Conservation (phyloP, 64 coral and sea anemone genomes). For the Dendrophyllia cribrosa region DNA sequence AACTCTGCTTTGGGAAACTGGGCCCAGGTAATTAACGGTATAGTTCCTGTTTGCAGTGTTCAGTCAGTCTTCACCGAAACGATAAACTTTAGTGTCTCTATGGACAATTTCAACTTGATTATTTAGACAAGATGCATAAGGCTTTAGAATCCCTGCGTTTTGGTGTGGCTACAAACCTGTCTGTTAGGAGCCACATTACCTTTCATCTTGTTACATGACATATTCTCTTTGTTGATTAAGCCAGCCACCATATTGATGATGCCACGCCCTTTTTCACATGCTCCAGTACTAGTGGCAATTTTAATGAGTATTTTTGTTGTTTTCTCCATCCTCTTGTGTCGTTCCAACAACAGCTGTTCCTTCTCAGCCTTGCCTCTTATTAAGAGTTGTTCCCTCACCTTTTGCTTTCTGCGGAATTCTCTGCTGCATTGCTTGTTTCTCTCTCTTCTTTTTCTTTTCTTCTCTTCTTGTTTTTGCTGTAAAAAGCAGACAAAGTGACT, state of each 20-base stretch:
- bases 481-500: not conserved
- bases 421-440: constrained; percentile 47
- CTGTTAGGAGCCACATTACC: constrained; percentile 1
- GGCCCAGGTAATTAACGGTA: too few species aligned
- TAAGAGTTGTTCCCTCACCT: constrained; percentile 44
- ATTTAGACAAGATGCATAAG: not conserved
- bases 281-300: constrained; percentile 39
- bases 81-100: not conserved
- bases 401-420: constrained; percentile 53
- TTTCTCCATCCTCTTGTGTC: constrained; percentile 38
- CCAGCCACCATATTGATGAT: constrained; percentile 46
- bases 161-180: constrained; percentile 2
- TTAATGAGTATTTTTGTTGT: constrained; percentile 41
- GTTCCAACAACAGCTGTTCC: constrained; percentile 37
- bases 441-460: constrained; percentile 41
- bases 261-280: constrained; percentile 44
- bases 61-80: not conserved
- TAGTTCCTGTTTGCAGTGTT: not conserved
- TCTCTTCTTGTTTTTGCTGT: constrained; percentile 39
- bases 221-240: constrained; percentile 46
- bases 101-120: not conserved
- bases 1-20: too few species aligned
- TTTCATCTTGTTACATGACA: not conserved
- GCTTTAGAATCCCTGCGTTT: constrained; percentile 32
- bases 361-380: constrained; percentile 43